These are phyloP conservation scores for Phortica variegata DNA, from an alignment of 1,140 invertebrate species.

Conservation along the genomic window DNA sequence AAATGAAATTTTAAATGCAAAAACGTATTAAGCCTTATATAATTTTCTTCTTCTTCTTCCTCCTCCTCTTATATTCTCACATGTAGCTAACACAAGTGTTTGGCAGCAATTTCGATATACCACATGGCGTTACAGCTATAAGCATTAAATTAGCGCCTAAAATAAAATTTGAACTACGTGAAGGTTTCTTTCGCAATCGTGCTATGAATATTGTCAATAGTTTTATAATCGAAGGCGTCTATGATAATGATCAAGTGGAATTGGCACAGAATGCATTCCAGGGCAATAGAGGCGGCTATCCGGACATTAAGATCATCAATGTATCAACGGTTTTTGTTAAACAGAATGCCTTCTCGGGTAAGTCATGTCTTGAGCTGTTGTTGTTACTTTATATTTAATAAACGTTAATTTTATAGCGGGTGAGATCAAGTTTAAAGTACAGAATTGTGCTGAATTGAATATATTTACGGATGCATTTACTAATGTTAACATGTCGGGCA, in stretches of 20 bases:
- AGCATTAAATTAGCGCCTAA: too few relatives aligned
- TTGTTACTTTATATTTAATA: neutral
- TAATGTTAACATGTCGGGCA: conserved; percentile 31
- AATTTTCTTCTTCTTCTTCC: too few relatives aligned
- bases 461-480: conserved; percentile 34
- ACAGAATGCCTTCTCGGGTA: conserved; percentile 29
- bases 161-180: conserved; percentile 24
- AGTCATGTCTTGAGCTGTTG: conserved; percentile 8
- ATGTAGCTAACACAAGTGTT: conserved; percentile 11
- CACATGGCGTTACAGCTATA: too few relatives aligned
- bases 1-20: too few relatives aligned
- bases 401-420: conserved; percentile 9
- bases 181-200: conserved; percentile 29
- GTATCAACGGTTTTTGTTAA: conserved; percentile 26
- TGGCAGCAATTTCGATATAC: conserved; percentile 12
- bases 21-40: too few relatives aligned
- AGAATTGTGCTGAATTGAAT: conserved; percentile 25
- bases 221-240: conserved; percentile 28
- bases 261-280: conserved; percentile 30
- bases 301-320: conserved; percentile 36
- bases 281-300: conserved; percentile 39
- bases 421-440: conserved; percentile 36
- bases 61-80: too few relatives aligned
- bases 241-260: conserved; percentile 34
- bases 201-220: conserved; percentile 42